A percentile compares a stretch with the other conserved stretches of the same genome.
phyloP scores from a whole-genome alignment of 1,140 invertebrate genomes.

The Ditylenchus dipsaci region DNA sequence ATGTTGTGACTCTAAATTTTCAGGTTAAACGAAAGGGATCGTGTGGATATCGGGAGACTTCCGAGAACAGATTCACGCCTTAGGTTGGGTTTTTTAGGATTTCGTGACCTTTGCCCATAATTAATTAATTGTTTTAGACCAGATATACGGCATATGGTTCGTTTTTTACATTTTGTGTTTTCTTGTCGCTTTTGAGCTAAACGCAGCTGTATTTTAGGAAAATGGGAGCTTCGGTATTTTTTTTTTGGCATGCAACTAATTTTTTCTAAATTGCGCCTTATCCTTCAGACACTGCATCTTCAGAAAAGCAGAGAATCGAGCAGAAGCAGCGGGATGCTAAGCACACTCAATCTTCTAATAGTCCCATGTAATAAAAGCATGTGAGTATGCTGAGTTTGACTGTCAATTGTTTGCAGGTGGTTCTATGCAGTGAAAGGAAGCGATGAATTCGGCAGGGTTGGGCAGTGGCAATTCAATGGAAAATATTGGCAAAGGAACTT shows the following conservation, averaged over 20 bases:
- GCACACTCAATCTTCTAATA: background rate
- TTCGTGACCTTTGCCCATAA: too few species aligned
- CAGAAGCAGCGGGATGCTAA: background rate
- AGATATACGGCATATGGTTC: too few species aligned
- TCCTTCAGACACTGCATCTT: background rate
- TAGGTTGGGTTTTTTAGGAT: background rate
- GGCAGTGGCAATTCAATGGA: background rate
- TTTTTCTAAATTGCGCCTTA: too few species aligned
- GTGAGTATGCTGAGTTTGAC: background rate
- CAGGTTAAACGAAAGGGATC: background rate
- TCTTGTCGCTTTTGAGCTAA: too few species aligned
- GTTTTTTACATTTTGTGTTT: too few species aligned
- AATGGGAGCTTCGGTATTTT: background rate
- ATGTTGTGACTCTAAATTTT: too few species aligned
- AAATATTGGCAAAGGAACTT: slow-evolving; percentile 2
- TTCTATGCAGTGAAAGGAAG: background rate
- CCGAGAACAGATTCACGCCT: slow-evolving; percentile 6
- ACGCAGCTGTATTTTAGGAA: background rate
- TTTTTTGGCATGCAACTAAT: background rate
- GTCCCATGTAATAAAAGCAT: too few species aligned
- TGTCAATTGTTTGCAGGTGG: slow-evolving; percentile 2
- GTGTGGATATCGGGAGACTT: background rate
- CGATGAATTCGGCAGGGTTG: slow-evolving; percentile 1
- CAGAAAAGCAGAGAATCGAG: slow-evolving; percentile 1
- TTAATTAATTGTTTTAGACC: too few species aligned